A percentile compares a stretch with the other conserved stretches of the same genome.
Evolutionary conservation across 2,797 vertebrate species (phyloP).

Genomic region (Rhinogobio ventralis): DNA sequence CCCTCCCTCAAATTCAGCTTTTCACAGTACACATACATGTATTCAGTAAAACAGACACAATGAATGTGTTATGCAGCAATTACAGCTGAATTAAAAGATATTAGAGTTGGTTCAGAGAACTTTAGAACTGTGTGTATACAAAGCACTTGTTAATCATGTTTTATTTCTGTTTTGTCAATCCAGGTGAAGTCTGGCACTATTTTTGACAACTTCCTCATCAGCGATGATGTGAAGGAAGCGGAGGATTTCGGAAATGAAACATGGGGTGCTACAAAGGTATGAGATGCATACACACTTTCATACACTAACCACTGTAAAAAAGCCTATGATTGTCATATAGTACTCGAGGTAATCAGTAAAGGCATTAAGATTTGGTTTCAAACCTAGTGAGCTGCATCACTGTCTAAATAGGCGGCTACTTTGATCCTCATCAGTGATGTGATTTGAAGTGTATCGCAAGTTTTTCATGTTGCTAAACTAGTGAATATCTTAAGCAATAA

Average conservation of each 20-base stretch:
- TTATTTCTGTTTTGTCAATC: constrained; percentile 29
- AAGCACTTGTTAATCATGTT: neutral
- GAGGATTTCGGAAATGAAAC: constrained; percentile 82
- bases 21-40: neutral
- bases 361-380: neutral
- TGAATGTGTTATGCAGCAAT: neutral
- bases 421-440: neutral
- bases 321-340: neutral
- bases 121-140: neutral
- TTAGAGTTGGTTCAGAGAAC: neutral
- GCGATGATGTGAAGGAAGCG: constrained; percentile 81
- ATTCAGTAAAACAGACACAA: neutral
- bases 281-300: neutral
- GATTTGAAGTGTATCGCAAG: neutral
- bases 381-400: neutral
- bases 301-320: neutral
- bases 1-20: neutral
- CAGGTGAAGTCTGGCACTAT: constrained; percentile 88
- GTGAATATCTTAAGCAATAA: neutral
- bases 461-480: neutral
- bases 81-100: neutral
- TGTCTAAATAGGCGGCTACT: neutral
- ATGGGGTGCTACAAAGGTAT: constrained; percentile 83
- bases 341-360: neutral
- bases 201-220: constrained; percentile 86